Base-by-base conservation (phyloP, 1,140 invertebrate genomes). In the Lordiphosa collinella region DNA sequence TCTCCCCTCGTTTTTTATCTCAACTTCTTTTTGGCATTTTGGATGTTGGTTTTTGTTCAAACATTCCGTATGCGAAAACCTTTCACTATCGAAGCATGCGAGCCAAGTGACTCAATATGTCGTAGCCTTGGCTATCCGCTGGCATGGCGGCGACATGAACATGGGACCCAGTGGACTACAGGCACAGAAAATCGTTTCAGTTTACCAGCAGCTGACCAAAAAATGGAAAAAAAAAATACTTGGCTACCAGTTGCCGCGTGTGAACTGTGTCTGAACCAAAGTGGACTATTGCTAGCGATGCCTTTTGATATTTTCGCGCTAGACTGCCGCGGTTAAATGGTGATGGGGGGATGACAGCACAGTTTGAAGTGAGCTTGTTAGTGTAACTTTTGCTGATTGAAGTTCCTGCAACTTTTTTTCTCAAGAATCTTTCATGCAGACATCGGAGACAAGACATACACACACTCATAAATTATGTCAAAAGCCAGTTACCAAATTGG, bases 401-500 rank as follows among this genome's bases (percentile, higher is more conserved):
- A 75, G 65, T 66, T 82, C 76, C 75, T 80, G 76, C 60, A 51
- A 82, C 56, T 73, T 70, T 66, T 49, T 48, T 51, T 46, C 22
- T 51, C 2, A 48, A 68, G 54, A 61, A 62, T 60, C 46, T 53
- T 37, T 29, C 43, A 32, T 32, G 47, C 35, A 35, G 25, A 6
- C 31, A 12, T 7, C 43, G 9, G 11, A 46, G n/a, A 54, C 13
- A 22, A 22, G 4, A 3, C 18, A 22, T 3, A 16, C 14, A 22
- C 16, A 43, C 18, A 46, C n/a, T 68, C 64, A 79, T 79, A 79
- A 79, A 73, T 79, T 64, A 79, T 79, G 68, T 79, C 71, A 65
- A 85, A 85, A 85, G 66, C 79, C 64, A 84, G 78, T 84, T 84
- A 84, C 78, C 78, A 85, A 84, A 84, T 84, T 84, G 79, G 79